These are phyloP conservation scores for Loriculus beryllinus DNA, from an alignment of 2,797 vertebrate species.

Conservation along the genomic window DNA sequence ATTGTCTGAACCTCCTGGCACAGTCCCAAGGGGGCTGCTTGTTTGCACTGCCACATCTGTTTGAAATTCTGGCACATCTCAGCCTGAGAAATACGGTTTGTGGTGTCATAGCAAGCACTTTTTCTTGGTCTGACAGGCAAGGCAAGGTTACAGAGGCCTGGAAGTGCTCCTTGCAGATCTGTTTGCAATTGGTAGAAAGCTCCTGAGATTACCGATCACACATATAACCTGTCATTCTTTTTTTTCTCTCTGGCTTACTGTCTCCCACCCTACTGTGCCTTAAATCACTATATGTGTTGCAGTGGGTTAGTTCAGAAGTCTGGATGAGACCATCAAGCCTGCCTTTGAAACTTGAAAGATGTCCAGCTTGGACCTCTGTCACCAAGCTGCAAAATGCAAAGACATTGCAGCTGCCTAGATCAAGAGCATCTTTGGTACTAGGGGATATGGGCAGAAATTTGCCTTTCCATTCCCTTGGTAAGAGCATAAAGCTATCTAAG, in stretches of 20 bases:
- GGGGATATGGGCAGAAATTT: not conserved
- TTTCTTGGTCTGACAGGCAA: conserved; percentile 41
- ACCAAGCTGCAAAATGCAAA: not conserved
- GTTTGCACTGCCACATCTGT: conserved; percentile 61
- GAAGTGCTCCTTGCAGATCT: not conserved
- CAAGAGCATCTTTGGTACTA: not conserved
- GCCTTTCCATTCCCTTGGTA: not conserved
- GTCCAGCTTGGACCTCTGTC: not conserved
- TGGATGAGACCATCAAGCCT: not conserved
- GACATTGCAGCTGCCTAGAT: not conserved
- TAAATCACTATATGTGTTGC: not conserved
- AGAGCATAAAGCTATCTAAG: not conserved
- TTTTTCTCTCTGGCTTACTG: not conserved
- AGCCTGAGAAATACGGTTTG: conserved; percentile 52
- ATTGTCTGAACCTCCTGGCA: conserved; percentile 46
- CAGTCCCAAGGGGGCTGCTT: conserved; percentile 44
- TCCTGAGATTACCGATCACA: not conserved
- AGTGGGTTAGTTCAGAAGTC: not conserved
- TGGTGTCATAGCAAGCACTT: conserved; percentile 26
- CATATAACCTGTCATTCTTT: not conserved
- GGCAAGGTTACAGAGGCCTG: not conserved
- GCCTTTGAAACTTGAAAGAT: not conserved
- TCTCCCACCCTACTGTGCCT: not conserved
- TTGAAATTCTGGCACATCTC: conserved; percentile 59
- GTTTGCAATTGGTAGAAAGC: not conserved